Percentiles rank a stretch among this genome's conserved stretches.
Conservation (phyloP, 2,888 invertebrate genomes). For the Sinohyriopsis cumingii region DNA sequence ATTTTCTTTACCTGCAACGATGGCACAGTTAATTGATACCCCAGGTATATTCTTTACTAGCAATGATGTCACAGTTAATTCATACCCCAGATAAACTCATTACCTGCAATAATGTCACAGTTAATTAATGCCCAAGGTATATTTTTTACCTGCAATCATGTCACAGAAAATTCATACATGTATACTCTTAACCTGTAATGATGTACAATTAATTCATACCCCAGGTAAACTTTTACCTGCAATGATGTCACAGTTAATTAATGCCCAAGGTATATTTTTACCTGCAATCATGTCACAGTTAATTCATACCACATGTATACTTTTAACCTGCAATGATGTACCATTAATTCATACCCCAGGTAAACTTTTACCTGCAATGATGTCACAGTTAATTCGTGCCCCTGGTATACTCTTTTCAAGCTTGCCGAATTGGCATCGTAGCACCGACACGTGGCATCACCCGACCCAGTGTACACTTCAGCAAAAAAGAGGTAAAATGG, state of each 20-base stretch:
- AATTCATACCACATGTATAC: slow-evolving; percentile 70
- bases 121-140: slow-evolving; percentile 70
- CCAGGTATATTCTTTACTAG: slow-evolving; percentile 64
- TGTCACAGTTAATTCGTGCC: slow-evolving; percentile 71
- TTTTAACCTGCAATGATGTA: slow-evolving; percentile 32
- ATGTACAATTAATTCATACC: no score
- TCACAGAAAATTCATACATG: slow-evolving; percentile 69
- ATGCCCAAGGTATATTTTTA: slow-evolving; percentile 70
- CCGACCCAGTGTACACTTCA: slow-evolving; percentile 73
- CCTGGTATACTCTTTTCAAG: slow-evolving; percentile 68
- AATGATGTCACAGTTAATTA: slow-evolving; percentile 62
- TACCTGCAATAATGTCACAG: slow-evolving; percentile 72
- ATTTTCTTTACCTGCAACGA: slow-evolving; percentile 48
- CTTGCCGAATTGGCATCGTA: slow-evolving; percentile 73
- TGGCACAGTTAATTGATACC: slow-evolving; percentile 70
- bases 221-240: slow-evolving; percentile 42
- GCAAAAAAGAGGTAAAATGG: slow-evolving; percentile 10
- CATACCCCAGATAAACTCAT: not conserved
- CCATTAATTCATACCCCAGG: no score
- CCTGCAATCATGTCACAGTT: slow-evolving; percentile 55
- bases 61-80: no score
- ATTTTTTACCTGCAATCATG: slow-evolving; percentile 40
- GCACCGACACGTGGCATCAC: slow-evolving; percentile 70
- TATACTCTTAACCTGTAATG: slow-evolving; percentile 55
- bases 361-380: slow-evolving; percentile 66